Percentiles rank a stretch among this genome's conserved stretches.
These are phyloP conservation scores for Arnoldichthys spilopterus DNA, from an alignment of 2,797 vertebrate species.

Conservation along the genomic window DNA sequence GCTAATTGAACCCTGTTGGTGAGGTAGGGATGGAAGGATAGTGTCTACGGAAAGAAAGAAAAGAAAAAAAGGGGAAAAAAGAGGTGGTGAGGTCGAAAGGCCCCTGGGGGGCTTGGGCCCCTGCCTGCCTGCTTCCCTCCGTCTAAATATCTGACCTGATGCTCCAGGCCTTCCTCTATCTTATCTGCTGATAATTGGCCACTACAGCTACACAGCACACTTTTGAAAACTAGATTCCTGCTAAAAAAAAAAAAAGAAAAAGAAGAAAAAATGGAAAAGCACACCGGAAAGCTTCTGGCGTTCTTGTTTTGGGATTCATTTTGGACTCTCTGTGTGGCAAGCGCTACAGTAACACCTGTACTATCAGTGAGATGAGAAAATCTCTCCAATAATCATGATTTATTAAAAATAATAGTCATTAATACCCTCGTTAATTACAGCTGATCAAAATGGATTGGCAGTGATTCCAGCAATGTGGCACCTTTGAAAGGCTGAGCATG, in stretches of 20 bases:
- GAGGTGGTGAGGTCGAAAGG: conserved; percentile 74
- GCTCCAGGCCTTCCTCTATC: conserved; percentile 82
- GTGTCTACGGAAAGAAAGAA: conserved; percentile 24
- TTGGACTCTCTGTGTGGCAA: neutral
- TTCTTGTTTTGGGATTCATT: conserved; percentile 42
- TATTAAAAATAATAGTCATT: no score
- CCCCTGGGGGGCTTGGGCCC: conserved; percentile 79
- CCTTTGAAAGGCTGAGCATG: no score
- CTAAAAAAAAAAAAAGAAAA: conserved; percentile 58
- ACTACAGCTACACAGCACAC: conserved; percentile 81
- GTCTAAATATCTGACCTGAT: conserved; percentile 81
- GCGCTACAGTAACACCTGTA: neutral
- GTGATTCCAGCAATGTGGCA: no score
- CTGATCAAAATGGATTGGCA: no score
- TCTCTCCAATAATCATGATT: neutral
- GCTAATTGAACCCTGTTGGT: conserved; percentile 84
- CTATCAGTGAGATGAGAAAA: neutral
- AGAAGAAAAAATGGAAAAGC: neutral
- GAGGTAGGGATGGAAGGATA: conserved; percentile 69
- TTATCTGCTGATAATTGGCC: conserved; percentile 85
- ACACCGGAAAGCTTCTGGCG: conserved; percentile 24
- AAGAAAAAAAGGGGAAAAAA: conserved; percentile 61
- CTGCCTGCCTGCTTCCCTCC: conserved; percentile 73
- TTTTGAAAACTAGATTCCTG: conserved; percentile 86
- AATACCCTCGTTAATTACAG: no score